Evolutionary conservation across 2,113 vertebrate species (phyloP).

Genomic region (Rhinolophus sinicus): DNA sequence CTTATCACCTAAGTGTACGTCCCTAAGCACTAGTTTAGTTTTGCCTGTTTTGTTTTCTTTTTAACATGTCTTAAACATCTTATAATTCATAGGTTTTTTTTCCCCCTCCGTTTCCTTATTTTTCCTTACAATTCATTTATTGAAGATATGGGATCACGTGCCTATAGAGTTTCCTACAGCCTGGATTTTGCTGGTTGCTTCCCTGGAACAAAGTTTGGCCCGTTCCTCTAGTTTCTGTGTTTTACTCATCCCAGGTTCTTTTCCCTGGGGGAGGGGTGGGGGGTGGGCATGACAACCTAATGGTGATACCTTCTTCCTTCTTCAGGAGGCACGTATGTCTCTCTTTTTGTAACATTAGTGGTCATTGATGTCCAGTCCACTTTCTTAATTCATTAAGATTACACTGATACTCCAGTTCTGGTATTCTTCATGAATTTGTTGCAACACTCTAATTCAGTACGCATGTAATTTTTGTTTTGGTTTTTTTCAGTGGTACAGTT

Average conservation of each 20-base stretch:
- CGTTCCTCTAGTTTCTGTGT: background rate
- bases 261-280: too few relatives aligned
- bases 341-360: background rate
- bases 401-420: background rate
- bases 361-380: background rate
- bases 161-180: background rate
- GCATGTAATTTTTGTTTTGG: background rate
- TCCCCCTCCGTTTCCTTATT: background rate
- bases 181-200: background rate
- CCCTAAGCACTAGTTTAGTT: background rate
- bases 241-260: background rate
- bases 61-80: background rate
- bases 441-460: background rate
- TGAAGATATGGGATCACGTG: background rate
- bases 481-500: background rate
- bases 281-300: background rate
- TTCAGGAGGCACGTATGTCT: background rate
- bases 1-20: background rate
- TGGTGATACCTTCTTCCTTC: background rate
- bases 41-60: background rate
- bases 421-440: slow-evolving; percentile 33
- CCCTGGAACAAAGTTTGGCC: background rate
- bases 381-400: background rate
- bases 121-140: background rate
- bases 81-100: background rate